Percentiles rank a stretch among this genome's conserved stretches.
These are phyloP conservation scores for Nothura maculosa DNA, from an alignment of 2,797 vertebrate species.

Conservation along the genomic window DNA sequence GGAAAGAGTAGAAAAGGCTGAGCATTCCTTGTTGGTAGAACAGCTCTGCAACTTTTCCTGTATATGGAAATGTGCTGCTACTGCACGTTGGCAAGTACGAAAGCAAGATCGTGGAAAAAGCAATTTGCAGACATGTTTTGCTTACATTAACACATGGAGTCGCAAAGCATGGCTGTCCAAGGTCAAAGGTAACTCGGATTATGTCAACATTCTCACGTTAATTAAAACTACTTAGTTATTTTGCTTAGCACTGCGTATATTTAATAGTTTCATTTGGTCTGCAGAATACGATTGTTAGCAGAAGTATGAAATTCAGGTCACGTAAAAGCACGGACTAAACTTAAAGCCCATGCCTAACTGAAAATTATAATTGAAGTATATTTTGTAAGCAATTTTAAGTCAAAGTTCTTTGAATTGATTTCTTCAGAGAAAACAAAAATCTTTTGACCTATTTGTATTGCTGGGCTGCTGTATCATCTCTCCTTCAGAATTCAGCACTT, in stretches of 20 bases:
- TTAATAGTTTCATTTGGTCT: neutral
- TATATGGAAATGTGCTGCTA: conserved; percentile 64
- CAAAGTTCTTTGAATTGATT: neutral
- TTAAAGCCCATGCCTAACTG: fast-evolving
- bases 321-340: neutral
- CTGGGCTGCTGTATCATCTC: neutral
- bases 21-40: conserved; percentile 34
- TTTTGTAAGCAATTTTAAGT: neutral
- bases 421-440: neutral
- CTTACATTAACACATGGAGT: conserved; percentile 45
- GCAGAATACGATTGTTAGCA: neutral
- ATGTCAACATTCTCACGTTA: neutral
- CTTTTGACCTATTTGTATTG: neutral
- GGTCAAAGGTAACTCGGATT: neutral
- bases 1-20: conserved; percentile 52
- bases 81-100: conserved; percentile 38
- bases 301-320: neutral
- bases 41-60: conserved; percentile 59
- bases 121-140: conserved; percentile 55
- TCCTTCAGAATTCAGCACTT: neutral
- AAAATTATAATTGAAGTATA: neutral
- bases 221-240: neutral
- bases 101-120: conserved; percentile 40
- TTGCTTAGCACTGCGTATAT: neutral
- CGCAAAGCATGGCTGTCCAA: neutral